Evolutionary conservation across 2,888 invertebrate species (phyloP), one percentile per base, ranked within the genome.

Genomic region (Volucella inflata): DNA sequence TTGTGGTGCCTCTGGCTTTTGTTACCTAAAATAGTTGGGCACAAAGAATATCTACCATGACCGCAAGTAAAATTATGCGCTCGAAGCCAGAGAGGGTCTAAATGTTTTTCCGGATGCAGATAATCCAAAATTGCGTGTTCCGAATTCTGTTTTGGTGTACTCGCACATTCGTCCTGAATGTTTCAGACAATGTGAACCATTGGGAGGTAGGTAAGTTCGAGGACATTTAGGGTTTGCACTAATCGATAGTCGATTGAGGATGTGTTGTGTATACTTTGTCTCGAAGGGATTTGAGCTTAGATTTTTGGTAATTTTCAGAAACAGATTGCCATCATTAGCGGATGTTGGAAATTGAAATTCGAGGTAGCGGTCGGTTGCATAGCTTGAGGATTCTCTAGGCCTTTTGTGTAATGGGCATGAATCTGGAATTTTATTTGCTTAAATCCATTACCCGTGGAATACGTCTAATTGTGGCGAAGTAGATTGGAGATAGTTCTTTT

Each of bases 81-180:
- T 57, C 21, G 42, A 8, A 51, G n/a, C 46, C 38, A 38, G 36
- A 51, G 30, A 36, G 14, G 40, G 17, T 53, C 30, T 38, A 38
- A 51, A 70, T 76, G 46, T 40, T 71, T 38, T 42, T 11, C 46
- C 70, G 46, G 51, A 76, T 46, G 70, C 70, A 46, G 70, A 76
- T 81, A 81, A 81, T 81, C 81, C 81, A 59, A 81, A 81, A 81
- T 59, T 65, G 57, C 46, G 59, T 81, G 81, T 81, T 76, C 48
- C 59, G 59, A 76, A 76, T 81, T 76, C 48, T 64, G 65, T 64
- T 81, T 76, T 76, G 64, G 76, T 64, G 50, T 14, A 44, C n/a
- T n/a, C n/a, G n/a, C n/a, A n/a, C n/a, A n/a, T n/a, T n/a, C 65
- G 46, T 36, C 51, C 38, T 62, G 50, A n/a, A 51, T 59, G 65